Percentiles rank a stretch among this genome's conserved stretches.
phyloP scores from a whole-genome alignment of 2,113 vertebrate species.

The Pseudorectes ferrugineus region DNA sequence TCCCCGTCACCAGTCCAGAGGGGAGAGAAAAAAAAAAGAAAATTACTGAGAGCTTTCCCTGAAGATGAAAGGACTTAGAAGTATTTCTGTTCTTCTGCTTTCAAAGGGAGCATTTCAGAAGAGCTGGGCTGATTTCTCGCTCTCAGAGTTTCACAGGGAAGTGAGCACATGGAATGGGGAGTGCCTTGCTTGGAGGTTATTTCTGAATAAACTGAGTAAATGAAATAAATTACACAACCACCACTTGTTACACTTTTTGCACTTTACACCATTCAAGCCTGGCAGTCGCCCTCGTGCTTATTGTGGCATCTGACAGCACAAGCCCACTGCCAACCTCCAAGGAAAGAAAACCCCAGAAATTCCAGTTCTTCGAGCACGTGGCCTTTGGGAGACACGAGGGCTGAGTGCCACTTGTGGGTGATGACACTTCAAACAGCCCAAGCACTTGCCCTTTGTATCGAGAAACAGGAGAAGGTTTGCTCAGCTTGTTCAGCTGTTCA shows the following conservation, averaged over 20 bases:
- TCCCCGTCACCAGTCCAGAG: neutral
- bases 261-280: neutral
- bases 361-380: neutral
- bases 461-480: neutral
- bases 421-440: neutral
- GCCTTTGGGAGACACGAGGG: neutral
- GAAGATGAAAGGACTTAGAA: neutral
- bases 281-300: neutral
- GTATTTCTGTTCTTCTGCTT: neutral
- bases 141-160: neutral
- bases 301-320: neutral
- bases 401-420: neutral
- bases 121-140: neutral
- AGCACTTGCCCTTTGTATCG: neutral
- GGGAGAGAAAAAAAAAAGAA: rapidly evolving
- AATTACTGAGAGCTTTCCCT: neutral
- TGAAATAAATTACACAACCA: neutral
- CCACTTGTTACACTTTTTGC: neutral
- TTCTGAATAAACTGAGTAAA: neutral
- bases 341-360: rapidly evolving
- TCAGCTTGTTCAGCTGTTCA: neutral
- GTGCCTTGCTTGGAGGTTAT: neutral
- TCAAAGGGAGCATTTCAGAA: neutral
- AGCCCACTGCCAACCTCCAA: neutral
- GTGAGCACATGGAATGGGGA: neutral